Conservation (phyloP, 2,797 vertebrate genomes). For the Cossypha dichroa region DNA sequence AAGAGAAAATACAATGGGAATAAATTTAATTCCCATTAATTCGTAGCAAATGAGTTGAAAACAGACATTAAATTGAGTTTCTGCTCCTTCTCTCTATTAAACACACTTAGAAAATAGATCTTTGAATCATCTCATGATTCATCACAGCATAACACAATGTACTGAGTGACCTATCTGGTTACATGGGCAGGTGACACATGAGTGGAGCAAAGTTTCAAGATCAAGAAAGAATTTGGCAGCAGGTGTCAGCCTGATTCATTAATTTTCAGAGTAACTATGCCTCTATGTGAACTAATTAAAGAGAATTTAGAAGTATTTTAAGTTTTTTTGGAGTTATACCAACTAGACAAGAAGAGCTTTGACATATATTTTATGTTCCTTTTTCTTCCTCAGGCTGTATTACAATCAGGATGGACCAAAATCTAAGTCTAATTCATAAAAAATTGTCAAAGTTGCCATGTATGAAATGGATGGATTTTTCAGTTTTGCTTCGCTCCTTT, state of each 20-base stretch:
- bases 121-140: conserved; percentile 29
- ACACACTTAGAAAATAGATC: not conserved
- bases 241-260: not conserved
- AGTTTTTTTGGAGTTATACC: not conserved
- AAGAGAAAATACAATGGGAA: not conserved
- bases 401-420: not conserved
- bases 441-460: not conserved
- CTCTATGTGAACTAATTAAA: not conserved
- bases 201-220: not conserved
- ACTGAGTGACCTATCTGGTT: not conserved
- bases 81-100: not conserved
- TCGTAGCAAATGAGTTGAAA: not conserved
- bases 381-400: not conserved
- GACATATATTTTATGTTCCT: not conserved
- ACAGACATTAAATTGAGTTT: not conserved
- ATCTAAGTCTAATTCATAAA: not conserved
- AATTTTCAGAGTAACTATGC: not conserved
- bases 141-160: not conserved
- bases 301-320: not conserved
- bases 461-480: not conserved
- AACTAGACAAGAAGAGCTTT: not conserved
- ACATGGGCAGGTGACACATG: not conserved
- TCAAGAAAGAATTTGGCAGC: not conserved
- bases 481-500: not conserved
- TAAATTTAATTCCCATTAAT: not conserved